phyloP scores from a whole-genome alignment of 2,113 vertebrate genomes.

The Amia ocellicauda region DNA sequence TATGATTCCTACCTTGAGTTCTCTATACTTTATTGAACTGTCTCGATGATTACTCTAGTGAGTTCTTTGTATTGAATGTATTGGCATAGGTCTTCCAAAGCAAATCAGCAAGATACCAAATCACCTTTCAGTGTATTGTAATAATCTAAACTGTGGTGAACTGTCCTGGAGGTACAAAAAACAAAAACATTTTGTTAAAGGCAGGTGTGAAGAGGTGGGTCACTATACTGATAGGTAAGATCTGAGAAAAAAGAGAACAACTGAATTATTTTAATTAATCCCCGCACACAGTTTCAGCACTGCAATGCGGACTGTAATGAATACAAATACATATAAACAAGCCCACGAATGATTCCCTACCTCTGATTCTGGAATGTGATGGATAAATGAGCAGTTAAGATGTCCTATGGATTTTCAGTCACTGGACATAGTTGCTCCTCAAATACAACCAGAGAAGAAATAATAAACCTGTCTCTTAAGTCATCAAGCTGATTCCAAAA shows the following conservation, averaged over 20 bases:
- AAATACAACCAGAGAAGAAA: background rate
- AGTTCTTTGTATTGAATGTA: background rate
- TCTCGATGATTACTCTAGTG: background rate
- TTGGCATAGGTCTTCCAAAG: background rate
- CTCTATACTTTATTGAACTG: background rate
- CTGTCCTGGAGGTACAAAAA: too few species aligned
- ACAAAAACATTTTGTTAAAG: too few species aligned
- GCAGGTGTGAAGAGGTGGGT: too few species aligned
- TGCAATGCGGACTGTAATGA: background rate
- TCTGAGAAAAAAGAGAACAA: too few species aligned
- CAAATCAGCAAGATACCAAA: too few species aligned
- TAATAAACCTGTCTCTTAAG: too few species aligned
- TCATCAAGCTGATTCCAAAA: background rate
- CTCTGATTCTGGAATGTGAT: background rate
- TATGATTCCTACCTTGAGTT: constrained; percentile 1
- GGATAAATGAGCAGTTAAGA: constrained; percentile 4
- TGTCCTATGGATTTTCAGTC: background rate
- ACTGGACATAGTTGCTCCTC: background rate
- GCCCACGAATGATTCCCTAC: background rate
- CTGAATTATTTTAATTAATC: background rate
- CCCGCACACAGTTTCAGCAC: background rate
- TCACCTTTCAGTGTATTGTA: too few species aligned
- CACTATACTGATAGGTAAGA: too few species aligned
- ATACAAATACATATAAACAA: background rate
- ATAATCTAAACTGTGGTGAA: too few species aligned